These are phyloP conservation scores for Ichneumoninae sp. DNA, from an alignment of 2,888 invertebrate genomes.

Conservation along the genomic window DNA sequence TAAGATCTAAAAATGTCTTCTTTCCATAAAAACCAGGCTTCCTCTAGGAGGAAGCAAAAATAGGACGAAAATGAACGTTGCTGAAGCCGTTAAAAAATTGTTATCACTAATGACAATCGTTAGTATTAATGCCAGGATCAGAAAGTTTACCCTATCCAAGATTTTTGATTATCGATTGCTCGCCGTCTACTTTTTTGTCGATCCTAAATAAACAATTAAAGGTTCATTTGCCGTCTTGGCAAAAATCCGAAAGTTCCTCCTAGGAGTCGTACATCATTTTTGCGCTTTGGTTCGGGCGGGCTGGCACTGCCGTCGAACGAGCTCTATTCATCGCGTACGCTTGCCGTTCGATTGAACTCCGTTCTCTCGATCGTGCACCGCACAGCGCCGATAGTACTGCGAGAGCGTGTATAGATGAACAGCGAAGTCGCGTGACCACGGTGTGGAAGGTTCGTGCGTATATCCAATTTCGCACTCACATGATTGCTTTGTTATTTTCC, in stretches of 20 bases:
- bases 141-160: conserved; percentile 4
- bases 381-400: neutral
- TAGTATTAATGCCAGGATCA: neutral
- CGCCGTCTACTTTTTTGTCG: neutral
- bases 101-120: neutral
- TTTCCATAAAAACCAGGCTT: too few relatives aligned
- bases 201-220: conserved; percentile 73
- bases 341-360: conserved; percentile 56
- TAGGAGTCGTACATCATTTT: conserved; percentile 72
- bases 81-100: too few relatives aligned
- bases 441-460: conserved; percentile 22
- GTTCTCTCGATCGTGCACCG: conserved; percentile 9
- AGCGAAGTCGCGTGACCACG: conserved; percentile 17
- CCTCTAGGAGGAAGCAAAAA: too few relatives aligned
- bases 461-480: conserved; percentile 32
- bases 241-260: conserved; percentile 43
- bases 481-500: conserved; percentile 36
- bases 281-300: conserved; percentile 4
- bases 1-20: too few relatives aligned
- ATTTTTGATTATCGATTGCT: conserved; percentile 11
- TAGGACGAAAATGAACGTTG: too few relatives aligned
- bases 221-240: conserved; percentile 56
- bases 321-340: conserved; percentile 61
- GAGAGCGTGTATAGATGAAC: neutral
- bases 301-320: neutral